phyloP scores from a whole-genome alignment of 2,797 vertebrate genomes.

The Aeoliscus strigatus region DNA sequence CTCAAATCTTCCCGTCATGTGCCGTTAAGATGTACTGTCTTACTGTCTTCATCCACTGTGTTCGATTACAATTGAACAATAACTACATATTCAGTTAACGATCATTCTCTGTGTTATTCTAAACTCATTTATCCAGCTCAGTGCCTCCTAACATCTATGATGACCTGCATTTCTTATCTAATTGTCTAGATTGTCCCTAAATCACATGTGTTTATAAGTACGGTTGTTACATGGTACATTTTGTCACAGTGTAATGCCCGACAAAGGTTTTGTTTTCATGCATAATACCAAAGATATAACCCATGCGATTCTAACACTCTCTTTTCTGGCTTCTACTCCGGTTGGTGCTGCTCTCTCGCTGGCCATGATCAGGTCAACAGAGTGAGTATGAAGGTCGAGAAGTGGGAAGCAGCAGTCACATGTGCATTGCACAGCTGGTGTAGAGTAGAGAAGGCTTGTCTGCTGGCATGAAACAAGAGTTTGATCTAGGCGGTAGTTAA shows the following conservation, averaged over 20 bases:
- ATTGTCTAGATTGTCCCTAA: background rate
- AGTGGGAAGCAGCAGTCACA: background rate
- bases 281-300: conserved; percentile 33
- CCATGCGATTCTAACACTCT: conserved; percentile 47
- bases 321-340: conserved; percentile 40
- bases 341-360: conserved; percentile 44
- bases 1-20: conserved; percentile 6
- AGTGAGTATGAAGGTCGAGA: conserved; percentile 63
- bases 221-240: conserved; percentile 1
- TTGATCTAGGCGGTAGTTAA: conserved; percentile 5
- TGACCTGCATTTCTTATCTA: conserved; percentile 20
- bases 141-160: background rate
- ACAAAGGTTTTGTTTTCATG: conserved; percentile 2
- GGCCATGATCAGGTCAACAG: conserved; percentile 50
- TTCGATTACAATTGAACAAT: background rate
- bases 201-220: background rate
- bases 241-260: background rate
- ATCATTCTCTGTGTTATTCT: conserved; percentile 6
- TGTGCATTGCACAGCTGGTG: conserved; percentile 1
- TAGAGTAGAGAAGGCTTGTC: conserved; percentile 20
- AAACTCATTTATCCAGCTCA: conserved; percentile 17
- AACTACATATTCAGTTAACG: conserved; percentile 5
- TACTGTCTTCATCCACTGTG: conserved; percentile 7
- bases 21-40: conserved; percentile 4
- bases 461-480: conserved; percentile 37